A percentile compares a stretch with the other conserved stretches of the same genome.
These are phyloP conservation scores for Aphodius granarius DNA, from an alignment of 2,888 invertebrate genomes.

Conservation along the genomic window DNA sequence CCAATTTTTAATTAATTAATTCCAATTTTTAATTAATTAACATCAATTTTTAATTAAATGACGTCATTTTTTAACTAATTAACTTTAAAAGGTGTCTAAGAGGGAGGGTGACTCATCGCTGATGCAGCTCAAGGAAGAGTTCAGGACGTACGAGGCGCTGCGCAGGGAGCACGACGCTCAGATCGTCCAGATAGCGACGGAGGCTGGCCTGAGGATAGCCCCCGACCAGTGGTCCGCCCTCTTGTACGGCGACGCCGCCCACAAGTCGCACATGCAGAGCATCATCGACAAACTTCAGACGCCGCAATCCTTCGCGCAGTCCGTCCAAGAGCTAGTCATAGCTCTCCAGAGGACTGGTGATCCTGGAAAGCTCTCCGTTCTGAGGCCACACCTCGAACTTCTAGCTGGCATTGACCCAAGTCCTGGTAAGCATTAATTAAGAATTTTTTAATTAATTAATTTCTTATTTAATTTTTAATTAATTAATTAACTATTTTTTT, in stretches of 20 bases:
- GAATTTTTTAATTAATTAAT: constrained; percentile 7
- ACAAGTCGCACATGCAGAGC: constrained; percentile 98
- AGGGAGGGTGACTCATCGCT: constrained; percentile 95
- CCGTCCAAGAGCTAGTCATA: constrained; percentile 88
- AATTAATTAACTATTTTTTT: background rate
- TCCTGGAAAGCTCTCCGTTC: constrained; percentile 76
- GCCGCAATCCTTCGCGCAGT: constrained; percentile 88
- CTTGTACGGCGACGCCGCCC: constrained; percentile 91
- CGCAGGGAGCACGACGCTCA: constrained; percentile 97
- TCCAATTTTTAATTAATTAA: background rate
- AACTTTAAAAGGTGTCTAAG: constrained; percentile 76
- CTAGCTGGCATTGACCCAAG: constrained; percentile 86
- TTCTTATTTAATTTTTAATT: constrained; percentile 6
- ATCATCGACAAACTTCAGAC: constrained; percentile 90
- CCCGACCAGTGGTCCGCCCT: constrained; percentile 99
- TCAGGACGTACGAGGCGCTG: constrained; percentile 90
- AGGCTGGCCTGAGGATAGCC: constrained; percentile 94
- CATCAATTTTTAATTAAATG: background rate
- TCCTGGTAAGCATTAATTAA: constrained; percentile 60
- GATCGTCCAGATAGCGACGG: constrained; percentile 97
- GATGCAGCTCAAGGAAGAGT: constrained; percentile 98
- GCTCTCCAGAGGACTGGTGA: constrained; percentile 88
- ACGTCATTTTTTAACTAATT: constrained; percentile 20
- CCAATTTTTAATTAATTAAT: background rate
- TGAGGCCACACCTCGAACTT: constrained; percentile 79